Base-by-base conservation (phyloP, 1,140 invertebrate species). In the Samia ricini region DNA sequence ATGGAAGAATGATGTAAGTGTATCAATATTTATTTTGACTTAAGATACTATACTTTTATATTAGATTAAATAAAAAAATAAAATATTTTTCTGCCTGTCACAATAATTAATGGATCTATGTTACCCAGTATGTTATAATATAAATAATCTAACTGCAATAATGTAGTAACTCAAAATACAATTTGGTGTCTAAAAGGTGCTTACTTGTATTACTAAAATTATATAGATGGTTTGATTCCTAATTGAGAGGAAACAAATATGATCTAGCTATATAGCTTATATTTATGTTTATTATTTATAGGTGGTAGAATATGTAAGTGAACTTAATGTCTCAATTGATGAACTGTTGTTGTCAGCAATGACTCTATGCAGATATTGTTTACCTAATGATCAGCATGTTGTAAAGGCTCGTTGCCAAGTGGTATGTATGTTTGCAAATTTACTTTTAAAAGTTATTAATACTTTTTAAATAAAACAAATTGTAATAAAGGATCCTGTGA, bases 341-440 rank as follows among this genome's bases (percentile, higher is more conserved):
- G 88, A 89, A 55, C 65, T 90, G 6, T 60, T 90, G 4, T 63
- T 90, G 8, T 88, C 81, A 26, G 81, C 88, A 0, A 85, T 90
- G 80, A 90, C 88, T 15, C 63, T 90, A 7, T 85, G 83, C 56
- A 80, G 68, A 63, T 85, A 87, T 60, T 87, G 85, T 64, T 59
- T 89, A 33, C 61, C 74, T 8, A 60, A 63, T 56, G 88, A 90
- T 58, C 88, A 89, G 60, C 75, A 68, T 59, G 66, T 83, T 58
- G 71, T 90, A 0, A 90, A 84, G 71, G 85, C 83, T 21, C 66
- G 86, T 5, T 88, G 88, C 59, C 85, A 90, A 87, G 88, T 90
- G 63, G 88, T 89, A 77, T 71, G 68, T 74, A 42, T 50, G 63
- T 18, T 22, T 29, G 10, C 2, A 10, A 20, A 29, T 19, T 55